phyloP scores from a whole-genome alignment of 2,113 vertebrate genomes.

The Syngnathus floridae region DNA sequence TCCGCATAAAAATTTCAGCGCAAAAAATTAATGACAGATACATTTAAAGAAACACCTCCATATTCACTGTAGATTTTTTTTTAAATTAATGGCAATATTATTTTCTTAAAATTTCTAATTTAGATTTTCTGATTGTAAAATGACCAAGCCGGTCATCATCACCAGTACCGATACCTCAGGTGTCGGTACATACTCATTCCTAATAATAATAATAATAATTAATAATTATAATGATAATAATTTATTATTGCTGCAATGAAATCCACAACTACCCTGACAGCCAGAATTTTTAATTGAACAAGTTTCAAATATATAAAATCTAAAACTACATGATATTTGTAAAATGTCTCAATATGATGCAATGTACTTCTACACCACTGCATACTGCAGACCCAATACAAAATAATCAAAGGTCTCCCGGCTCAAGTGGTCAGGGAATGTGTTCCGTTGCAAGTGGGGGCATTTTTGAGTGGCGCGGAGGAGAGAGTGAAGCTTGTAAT shows the following conservation, averaged over 20 bases:
- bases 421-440: background rate
- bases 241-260: background rate
- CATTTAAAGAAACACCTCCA: no score
- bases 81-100: no score
- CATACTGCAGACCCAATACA: background rate
- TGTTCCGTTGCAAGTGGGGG: background rate
- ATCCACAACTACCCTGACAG: no score
- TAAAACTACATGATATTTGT: background rate
- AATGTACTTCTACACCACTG: background rate
- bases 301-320: background rate
- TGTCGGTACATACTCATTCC: background rate
- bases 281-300: background rate
- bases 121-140: no score
- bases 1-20: no score
- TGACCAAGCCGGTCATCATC: no score
- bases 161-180: no score
- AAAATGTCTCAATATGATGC: background rate
- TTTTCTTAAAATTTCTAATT: no score
- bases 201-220: no score
- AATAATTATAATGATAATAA: background rate
- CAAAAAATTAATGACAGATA: no score
- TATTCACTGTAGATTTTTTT: no score
- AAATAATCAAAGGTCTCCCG: background rate
- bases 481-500: slow-evolving; percentile 42
- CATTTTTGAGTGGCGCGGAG: slow-evolving; percentile 14